Evolutionary conservation across 2,113 vertebrate species (phyloP), one percentile per base, ranked within the genome.

Genomic region (Megaleporinus macrocephalus): DNA sequence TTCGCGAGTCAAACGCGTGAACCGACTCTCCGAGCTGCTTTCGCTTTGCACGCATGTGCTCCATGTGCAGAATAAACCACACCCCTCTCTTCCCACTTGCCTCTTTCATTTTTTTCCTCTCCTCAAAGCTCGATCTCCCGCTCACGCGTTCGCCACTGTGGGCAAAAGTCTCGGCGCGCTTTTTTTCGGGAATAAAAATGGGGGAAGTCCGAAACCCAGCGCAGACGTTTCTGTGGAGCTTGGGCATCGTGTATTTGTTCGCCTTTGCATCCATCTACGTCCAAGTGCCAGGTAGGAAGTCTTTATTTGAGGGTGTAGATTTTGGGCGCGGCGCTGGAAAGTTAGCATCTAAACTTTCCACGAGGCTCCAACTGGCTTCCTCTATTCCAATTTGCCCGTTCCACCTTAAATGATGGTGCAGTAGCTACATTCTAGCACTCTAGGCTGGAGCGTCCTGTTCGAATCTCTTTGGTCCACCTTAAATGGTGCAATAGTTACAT

Each of bases 241-340:
- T 95, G 83, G 91, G 93, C 13, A 89, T 92, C 0, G 90, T 88
- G 22, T 96, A 93, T 86, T 29, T 92, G 76, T 93, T 93, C 68
- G 94, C 95, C 47, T 96, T 96, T 78, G 87, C 90, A 1, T 96
- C 95, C 1, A 91, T 96, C 61, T 96, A 96, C 85, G 87, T 86
- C 5, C 95, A 96, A 87, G 88, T 95, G 53, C 94, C 95, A 87
- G 95, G 95, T 95, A 90, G 79, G 85, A 65, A 78, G 83, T 81
- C 15, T n/a, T n/a, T 26, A 70, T 24, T 78, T 55, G 24, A 22
- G n/a, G 41, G 33, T 24, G 61, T 20, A 5, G 24, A 5, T 18
- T 79, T 73, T 80, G 85, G 85, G 85, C 33, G 85, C 81, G 85
- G 85, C 69, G 26, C 41, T 59, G 44, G 53, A 36, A 44, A 44